A percentile compares a stretch with the other conserved stretches of the same genome.
phyloP scores from a whole-genome alignment of 2,113 vertebrate species.

The Dolichallabes microphthalmus region DNA sequence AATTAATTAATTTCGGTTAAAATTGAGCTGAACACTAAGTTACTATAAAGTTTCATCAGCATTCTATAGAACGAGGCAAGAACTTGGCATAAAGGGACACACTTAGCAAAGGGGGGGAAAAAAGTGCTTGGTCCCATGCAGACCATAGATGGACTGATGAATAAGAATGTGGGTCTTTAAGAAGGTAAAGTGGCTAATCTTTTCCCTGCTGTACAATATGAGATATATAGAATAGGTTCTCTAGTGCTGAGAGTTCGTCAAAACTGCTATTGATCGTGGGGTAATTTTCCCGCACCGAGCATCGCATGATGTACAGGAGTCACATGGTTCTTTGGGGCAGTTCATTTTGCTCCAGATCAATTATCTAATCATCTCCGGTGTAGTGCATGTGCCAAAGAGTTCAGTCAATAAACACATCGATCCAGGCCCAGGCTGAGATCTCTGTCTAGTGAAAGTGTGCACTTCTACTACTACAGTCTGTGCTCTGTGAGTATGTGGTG shows the following conservation, averaged over 20 bases:
- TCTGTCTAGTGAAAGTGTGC: background rate
- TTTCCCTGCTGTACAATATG: background rate
- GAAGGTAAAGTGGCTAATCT: background rate
- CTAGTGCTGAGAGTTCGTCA: background rate
- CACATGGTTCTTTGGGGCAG: background rate
- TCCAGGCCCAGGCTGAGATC: background rate
- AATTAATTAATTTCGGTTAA: background rate
- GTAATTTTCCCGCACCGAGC: background rate
- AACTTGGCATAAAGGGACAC: background rate
- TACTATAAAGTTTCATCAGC: no score
- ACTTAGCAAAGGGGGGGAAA: background rate
- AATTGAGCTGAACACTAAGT: background rate
- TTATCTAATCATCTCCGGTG: slow-evolving; percentile 10
- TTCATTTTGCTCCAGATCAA: background rate
- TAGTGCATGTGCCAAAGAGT: background rate
- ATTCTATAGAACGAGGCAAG: background rate
- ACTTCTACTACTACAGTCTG: background rate
- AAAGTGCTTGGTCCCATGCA: background rate
- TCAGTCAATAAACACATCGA: background rate
- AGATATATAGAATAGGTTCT: background rate
- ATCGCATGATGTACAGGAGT: background rate
- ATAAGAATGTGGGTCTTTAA: background rate
- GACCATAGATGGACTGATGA: background rate
- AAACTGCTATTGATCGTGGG: slow-evolving; percentile 11
- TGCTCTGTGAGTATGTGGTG: background rate